phyloP scores from a whole-genome alignment of 1,140 invertebrate species.

The Brachionus plicatilis region DNA sequence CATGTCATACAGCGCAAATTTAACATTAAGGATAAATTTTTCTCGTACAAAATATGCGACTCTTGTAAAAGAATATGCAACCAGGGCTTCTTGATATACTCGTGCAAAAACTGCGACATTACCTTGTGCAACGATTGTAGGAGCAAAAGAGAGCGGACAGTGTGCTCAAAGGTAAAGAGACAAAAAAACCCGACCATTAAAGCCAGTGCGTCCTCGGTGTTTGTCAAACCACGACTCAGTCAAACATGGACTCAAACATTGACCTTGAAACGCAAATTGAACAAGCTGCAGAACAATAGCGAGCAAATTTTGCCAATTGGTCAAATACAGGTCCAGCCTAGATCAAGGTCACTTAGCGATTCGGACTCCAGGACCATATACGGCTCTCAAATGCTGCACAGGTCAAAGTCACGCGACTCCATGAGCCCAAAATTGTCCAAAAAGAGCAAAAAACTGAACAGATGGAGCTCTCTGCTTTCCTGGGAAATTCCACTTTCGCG shows the following conservation, averaged over 20 bases:
- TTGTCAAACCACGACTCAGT: neutral
- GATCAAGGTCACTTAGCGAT: neutral
- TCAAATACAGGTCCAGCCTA: neutral
- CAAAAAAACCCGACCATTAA: neutral
- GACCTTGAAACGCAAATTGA: neutral
- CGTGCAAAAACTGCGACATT: neutral
- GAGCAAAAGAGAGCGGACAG: neutral
- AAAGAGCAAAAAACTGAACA: neutral
- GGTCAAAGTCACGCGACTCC: neutral
- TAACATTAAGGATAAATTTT: neutral
- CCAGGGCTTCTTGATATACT: neutral
- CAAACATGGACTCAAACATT: neutral
- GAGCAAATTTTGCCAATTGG: conserved; percentile 31
- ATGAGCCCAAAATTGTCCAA: neutral
- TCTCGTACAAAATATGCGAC: neutral
- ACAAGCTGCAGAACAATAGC: neutral
- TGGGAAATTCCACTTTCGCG: conserved; percentile 17
- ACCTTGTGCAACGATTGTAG: neutral
- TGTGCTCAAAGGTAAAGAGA: neutral
- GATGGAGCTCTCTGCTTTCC: conserved; percentile 1
- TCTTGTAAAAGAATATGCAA: neutral
- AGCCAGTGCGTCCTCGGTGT: neutral
- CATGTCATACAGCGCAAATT: neutral
- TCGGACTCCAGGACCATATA: neutral
- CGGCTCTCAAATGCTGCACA: neutral